Evolutionary conservation across 2,888 invertebrate species (phyloP).

Genomic region (Orchestes rusci): DNA sequence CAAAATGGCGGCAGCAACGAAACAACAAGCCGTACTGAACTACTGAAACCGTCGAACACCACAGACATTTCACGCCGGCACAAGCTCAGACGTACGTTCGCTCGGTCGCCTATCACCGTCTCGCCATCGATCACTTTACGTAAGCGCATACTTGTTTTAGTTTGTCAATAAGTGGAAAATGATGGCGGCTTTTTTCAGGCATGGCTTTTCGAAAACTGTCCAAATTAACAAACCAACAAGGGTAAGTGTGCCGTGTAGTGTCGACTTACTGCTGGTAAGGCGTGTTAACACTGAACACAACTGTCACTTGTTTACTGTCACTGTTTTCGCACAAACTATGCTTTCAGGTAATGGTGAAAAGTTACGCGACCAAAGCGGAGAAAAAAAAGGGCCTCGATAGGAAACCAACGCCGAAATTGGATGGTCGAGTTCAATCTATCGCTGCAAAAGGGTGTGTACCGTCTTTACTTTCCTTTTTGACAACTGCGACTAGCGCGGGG

Average conservation of each 20-base stretch:
- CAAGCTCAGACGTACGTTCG: slow-evolving; percentile 33
- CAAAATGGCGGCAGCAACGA: slow-evolving; percentile 79
- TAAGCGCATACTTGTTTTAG: slow-evolving; percentile 29
- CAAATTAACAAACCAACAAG: slow-evolving; percentile 38
- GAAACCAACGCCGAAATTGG: slow-evolving; percentile 44
- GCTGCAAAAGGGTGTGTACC: slow-evolving; percentile 61
- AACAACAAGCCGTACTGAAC: slow-evolving; percentile 70
- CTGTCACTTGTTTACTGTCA: slow-evolving; percentile 4
- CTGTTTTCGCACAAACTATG: slow-evolving; percentile 20
- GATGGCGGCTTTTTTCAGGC: slow-evolving; percentile 57
- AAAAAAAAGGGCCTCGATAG: slow-evolving; percentile 43
- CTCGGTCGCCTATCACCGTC: slow-evolving; percentile 18
- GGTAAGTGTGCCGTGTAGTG: slow-evolving; percentile 38
- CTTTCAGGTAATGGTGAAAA: slow-evolving; percentile 35
- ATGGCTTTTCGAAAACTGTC: slow-evolving; percentile 45
- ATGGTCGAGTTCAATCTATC: slow-evolving; percentile 55
- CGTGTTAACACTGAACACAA: no score
- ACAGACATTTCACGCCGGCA: slow-evolving; percentile 37
- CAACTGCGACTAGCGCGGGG: slow-evolving; percentile 33
- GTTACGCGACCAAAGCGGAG: slow-evolving; percentile 42
- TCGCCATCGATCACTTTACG: slow-evolving; percentile 19
- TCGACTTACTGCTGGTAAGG: no score
- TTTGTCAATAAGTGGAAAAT: slow-evolving; percentile 38
- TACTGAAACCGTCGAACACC: slow-evolving; percentile 51
- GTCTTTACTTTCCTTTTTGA: slow-evolving; percentile 18